These are phyloP conservation scores for Sciaenops ocellatus DNA, from an alignment of 2,797 vertebrate species.

Conservation along the genomic window DNA sequence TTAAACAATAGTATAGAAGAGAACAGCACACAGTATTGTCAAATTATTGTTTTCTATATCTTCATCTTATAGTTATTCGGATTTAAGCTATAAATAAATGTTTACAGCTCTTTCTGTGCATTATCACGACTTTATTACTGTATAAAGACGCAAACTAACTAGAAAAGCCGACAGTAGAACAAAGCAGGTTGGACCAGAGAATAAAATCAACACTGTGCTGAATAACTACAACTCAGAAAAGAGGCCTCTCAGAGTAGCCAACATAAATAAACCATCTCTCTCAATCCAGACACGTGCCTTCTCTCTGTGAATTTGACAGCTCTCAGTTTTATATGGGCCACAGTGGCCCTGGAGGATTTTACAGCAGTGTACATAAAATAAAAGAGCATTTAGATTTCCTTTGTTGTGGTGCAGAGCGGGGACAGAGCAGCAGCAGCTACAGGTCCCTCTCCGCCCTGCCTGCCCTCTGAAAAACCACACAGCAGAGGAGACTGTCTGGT, in stretches of 20 bases:
- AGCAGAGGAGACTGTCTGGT: slow-evolving; percentile 26
- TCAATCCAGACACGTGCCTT: slow-evolving; percentile 55
- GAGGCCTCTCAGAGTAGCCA: slow-evolving; percentile 54
- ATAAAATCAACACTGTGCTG: slow-evolving; percentile 33
- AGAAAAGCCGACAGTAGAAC: background rate
- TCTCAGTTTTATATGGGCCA: slow-evolving; percentile 74
- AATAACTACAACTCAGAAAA: slow-evolving; percentile 46
- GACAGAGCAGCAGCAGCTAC: slow-evolving; percentile 62
- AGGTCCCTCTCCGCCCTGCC: slow-evolving; percentile 58
- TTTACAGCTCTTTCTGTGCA: background rate
- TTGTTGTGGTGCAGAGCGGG: slow-evolving; percentile 71
- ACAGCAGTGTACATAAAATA: slow-evolving; percentile 78
- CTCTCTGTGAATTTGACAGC: slow-evolving; percentile 67
- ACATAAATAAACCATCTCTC: slow-evolving; percentile 73
- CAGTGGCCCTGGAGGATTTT: slow-evolving; percentile 75
- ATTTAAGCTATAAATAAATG: no score
- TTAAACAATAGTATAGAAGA: slow-evolving; percentile 36
- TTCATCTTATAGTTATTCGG: no score
- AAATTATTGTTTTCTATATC: slow-evolving; percentile 8
- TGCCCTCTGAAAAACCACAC: slow-evolving; percentile 48
- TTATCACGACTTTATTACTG: slow-evolving; percentile 13
- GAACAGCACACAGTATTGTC: slow-evolving; percentile 3
- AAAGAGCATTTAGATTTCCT: slow-evolving; percentile 80
- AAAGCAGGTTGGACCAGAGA: slow-evolving; percentile 19
- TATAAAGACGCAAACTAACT: slow-evolving; percentile 1